Conservation (phyloP, 2,888 invertebrate species). For the Dynastes maya region DNA sequence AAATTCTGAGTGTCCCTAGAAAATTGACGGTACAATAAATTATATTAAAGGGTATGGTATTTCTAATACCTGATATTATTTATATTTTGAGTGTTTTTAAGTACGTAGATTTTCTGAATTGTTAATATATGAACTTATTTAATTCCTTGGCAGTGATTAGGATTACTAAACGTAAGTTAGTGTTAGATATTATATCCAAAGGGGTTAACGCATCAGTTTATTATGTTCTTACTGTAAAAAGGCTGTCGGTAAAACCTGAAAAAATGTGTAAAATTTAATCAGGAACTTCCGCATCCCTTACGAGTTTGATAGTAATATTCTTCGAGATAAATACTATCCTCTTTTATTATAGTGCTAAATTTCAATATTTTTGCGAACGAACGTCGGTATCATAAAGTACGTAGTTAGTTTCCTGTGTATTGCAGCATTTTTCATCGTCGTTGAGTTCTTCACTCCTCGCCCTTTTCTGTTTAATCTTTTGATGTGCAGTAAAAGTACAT, state of each 20-base stretch:
- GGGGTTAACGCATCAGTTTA: too few species aligned
- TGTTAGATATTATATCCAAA: too few species aligned
- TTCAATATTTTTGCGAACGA: constrained; percentile 30
- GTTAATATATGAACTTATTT: too few species aligned
- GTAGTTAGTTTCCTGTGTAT: constrained; percentile 24
- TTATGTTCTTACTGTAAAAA: too few species aligned
- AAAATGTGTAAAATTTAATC: constrained; percentile 10
- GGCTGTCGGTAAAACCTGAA: not conserved
- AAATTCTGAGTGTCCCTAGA: too few species aligned
- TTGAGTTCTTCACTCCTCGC: constrained; percentile 20
- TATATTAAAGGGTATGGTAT: too few species aligned
- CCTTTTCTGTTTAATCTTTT: constrained; percentile 18
- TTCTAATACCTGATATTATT: too few species aligned
- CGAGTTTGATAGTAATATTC: constrained; percentile 14
- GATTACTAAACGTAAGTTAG: not conserved
- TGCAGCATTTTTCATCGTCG: constrained; percentile 34
- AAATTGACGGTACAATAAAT: too few species aligned
- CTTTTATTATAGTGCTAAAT: constrained; percentile 29
- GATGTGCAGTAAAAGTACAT: constrained; percentile 17
- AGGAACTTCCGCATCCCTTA: not conserved
- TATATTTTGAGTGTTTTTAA: too few species aligned
- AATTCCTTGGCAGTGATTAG: too few species aligned
- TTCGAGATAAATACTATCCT: constrained; percentile 23
- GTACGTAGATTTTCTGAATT: too few species aligned
- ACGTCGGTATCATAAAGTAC: constrained; percentile 7